Conservation (phyloP, 1,140 invertebrate species). For the Ectropis grisescens region DNA sequence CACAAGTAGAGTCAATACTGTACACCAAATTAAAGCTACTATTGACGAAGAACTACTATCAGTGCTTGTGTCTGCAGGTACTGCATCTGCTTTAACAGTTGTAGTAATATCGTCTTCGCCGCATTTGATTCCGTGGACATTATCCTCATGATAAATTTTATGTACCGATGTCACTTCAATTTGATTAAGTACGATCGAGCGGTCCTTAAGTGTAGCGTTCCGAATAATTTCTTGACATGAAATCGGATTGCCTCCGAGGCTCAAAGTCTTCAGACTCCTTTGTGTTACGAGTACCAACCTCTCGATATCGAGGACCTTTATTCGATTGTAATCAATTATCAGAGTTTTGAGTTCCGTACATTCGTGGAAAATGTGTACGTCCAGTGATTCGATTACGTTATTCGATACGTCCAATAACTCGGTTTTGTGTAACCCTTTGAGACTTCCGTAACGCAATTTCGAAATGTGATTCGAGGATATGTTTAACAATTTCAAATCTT, state of each 20-base stretch:
- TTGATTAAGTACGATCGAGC: constrained; percentile 14
- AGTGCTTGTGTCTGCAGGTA: too few relatives aligned
- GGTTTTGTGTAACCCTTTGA: constrained; percentile 35
- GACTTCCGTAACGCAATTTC: constrained; percentile 34
- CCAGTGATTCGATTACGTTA: constrained; percentile 30
- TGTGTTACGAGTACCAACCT: constrained; percentile 21
- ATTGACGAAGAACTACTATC: constrained; percentile 1
- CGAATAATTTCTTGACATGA: constrained; percentile 41
- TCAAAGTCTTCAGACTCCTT: constrained; percentile 28
- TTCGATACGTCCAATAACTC: constrained; percentile 43
- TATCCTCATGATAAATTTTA: constrained; percentile 52
- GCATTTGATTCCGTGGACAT: constrained; percentile 50
- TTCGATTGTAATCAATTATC: constrained; percentile 43
- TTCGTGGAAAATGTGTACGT: constrained; percentile 47
- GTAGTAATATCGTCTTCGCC: constrained; percentile 17
- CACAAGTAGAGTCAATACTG: constrained; percentile 14
- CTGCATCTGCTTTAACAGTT: constrained; percentile 1
- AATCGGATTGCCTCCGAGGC: constrained; percentile 48
- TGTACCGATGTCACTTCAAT: constrained; percentile 41
- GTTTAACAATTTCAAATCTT: constrained; percentile 40
- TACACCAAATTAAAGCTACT: constrained; percentile 14
- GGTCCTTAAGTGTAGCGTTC: constrained; percentile 16
- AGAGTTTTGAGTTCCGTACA: constrained; percentile 32
- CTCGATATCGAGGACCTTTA: constrained; percentile 35
- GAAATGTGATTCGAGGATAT: constrained; percentile 35